Conservation (phyloP, 2,113 vertebrate genomes). For the Xiphias gladius region DNA sequence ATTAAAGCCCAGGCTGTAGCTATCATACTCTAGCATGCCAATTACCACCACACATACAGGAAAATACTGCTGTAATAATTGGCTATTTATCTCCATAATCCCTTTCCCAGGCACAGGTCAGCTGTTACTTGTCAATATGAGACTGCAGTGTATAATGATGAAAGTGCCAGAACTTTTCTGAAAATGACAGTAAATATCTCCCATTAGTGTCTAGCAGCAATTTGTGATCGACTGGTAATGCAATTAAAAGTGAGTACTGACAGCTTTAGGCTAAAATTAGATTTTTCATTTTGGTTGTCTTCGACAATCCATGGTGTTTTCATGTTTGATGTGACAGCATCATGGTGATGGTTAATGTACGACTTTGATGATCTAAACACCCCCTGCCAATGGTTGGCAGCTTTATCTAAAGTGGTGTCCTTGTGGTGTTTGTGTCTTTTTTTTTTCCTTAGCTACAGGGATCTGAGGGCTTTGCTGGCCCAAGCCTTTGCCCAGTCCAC, state of each 20-base stretch:
- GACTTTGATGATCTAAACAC: conserved; percentile 79
- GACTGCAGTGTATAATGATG: conserved; percentile 66
- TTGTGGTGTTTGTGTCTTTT: conserved; percentile 38
- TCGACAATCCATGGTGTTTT: conserved; percentile 59
- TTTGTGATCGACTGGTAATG: conserved; percentile 77
- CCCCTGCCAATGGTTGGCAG: conserved; percentile 72
- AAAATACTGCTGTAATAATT: conserved; percentile 73
- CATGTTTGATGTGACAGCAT: conserved; percentile 73
- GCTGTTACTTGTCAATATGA: conserved; percentile 77
- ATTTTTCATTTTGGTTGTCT: conserved; percentile 67
- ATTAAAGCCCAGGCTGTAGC: conserved; percentile 78
- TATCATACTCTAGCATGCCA: conserved; percentile 73
- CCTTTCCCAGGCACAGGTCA: conserved; percentile 77
- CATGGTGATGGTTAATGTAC: conserved; percentile 66
- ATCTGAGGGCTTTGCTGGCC: conserved; percentile 59
- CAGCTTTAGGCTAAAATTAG: conserved; percentile 79
- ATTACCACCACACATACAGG: conserved; percentile 69
- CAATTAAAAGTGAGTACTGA: conserved; percentile 78
- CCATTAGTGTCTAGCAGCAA: conserved; percentile 60
- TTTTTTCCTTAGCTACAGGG: conserved; percentile 30
- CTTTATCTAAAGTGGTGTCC: conserved; percentile 60
- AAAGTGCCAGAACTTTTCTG: conserved; percentile 64
- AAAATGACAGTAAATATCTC: conserved; percentile 77
- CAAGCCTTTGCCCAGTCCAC: conserved; percentile 58
- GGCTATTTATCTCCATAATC: conserved; percentile 80